These are phyloP conservation scores for Enteromius unitaeniatus DNA, from an alignment of 2,797 vertebrate genomes.

Conservation along the genomic window DNA sequence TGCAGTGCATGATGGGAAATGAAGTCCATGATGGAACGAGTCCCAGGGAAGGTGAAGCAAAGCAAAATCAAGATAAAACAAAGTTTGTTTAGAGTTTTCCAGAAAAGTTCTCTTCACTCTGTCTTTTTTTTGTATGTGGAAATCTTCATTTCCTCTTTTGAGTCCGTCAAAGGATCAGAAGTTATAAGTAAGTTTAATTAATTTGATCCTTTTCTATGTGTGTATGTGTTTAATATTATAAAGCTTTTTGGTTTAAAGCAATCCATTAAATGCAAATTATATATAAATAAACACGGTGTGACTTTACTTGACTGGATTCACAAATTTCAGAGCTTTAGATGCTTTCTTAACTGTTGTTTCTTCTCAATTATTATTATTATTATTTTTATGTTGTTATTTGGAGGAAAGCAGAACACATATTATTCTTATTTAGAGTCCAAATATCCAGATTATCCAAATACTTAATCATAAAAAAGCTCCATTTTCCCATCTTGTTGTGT, in stretches of 20 bases:
- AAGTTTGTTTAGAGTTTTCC: not conserved
- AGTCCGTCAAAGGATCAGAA: not conserved
- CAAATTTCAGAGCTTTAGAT: not conserved
- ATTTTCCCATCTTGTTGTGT: constrained; percentile 30
- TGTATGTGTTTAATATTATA: not conserved
- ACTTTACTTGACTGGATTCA: not conserved
- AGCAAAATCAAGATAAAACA: too few relatives aligned
- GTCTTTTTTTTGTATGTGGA: not conserved
- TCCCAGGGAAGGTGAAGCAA: too few relatives aligned
- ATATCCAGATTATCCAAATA: not conserved
- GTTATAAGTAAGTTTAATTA: not conserved
- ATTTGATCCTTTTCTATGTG: not conserved
- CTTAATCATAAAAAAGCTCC: constrained; percentile 10
- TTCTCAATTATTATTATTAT: not conserved
- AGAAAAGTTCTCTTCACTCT: not conserved
- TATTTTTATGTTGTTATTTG: not conserved
- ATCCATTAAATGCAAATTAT: not conserved
- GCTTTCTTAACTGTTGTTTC: not conserved
- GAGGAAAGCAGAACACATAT: not conserved
- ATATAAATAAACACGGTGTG: too few relatives aligned
- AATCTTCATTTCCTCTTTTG: not conserved
- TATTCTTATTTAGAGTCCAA: not conserved
- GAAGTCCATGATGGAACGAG: too few relatives aligned
- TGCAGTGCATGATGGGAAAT: too few relatives aligned
- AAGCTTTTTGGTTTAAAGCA: not conserved